Conservation (phyloP, 37 sponge, comb jelly and placozoan species). For the Corticium candelabrum region DNA sequence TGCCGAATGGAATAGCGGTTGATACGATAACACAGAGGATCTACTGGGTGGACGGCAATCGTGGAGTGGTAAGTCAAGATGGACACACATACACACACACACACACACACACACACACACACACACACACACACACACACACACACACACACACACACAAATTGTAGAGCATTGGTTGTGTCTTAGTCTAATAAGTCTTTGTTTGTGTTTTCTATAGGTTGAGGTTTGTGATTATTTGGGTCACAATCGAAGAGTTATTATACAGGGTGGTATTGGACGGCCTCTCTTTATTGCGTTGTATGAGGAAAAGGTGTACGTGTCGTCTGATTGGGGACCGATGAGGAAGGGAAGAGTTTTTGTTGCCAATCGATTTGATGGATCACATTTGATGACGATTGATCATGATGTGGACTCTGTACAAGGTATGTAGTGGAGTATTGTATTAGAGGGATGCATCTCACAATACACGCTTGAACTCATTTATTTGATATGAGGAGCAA, state of each 20-base stretch:
- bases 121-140: constrained; percentile 5
- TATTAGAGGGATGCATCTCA: no score
- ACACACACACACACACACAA: no score
- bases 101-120: background rate
- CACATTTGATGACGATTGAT: no score
- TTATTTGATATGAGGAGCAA: no score
- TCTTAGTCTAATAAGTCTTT: no score
- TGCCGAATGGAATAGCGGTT: background rate
- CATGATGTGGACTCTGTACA: no score
- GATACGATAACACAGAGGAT: background rate
- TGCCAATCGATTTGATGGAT: background rate
- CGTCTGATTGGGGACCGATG: background rate
- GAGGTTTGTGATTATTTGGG: no score
- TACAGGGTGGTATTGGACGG: background rate
- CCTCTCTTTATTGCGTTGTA: background rate
- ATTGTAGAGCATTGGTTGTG: no score
- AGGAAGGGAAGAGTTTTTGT: background rate
- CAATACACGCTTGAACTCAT: no score
- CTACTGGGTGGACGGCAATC: background rate
- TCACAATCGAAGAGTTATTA: background rate
- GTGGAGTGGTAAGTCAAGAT: background rate
- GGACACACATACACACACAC: background rate
- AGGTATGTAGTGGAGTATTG: no score
- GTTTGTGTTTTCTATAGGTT: no score
- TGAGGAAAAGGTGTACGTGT: background rate